Base-by-base conservation (phyloP, 1,140 invertebrate species). In the Drosophila azteca region DNA sequence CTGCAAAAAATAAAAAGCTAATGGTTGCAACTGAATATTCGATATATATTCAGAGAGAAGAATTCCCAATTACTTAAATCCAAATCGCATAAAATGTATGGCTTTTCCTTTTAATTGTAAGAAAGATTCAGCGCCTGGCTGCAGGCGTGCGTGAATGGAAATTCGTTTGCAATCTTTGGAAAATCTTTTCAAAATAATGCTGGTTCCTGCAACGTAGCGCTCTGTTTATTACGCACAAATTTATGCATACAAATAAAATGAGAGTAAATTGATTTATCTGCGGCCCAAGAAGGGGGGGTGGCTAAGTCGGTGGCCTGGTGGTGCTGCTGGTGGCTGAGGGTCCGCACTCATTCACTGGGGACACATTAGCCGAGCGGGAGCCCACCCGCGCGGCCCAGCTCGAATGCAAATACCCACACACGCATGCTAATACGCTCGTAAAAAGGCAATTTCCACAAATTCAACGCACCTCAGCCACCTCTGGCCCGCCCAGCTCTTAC, bases 401-500 rank as follows among this genome's bases (percentile, higher is more conserved):
- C 50, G 71, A 80, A 84, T 85, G 77, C 81, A 85, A 87, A 87
- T 87, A 63, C 45, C 48, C 55, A 53, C 46, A 73, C 59, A 54
- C 66, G 69, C 79, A 78, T 68, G 79, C 79, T 89, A 88, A 89
- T 90, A 80, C 68, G 69, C 79, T 90, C 87, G 87, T 90, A 90
- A 90, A 90, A 90, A 90, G 79, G 81, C 87, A 90, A 90, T 90
- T 90, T 90, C 72, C 75, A 82, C 82, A 85, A 90, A 79, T 79
- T 79, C 76, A 52, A 66, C 60, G 68, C 75, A 65, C 62, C 79
- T 87, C 67, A 59, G 55, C 73, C 75, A 77, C 65, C 68, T 79
- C 35, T 13, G 3, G 9, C 35, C 9, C 11, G 3, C 35, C 35
- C 35, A 13, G 35, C 35, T 4, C 11, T 11, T 64, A 72, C 64